Percentiles rank a stretch among this genome's conserved stretches.
Evolutionary conservation across 2,797 vertebrate species (phyloP).

Genomic region (Phaenicophaeus curvirostris): DNA sequence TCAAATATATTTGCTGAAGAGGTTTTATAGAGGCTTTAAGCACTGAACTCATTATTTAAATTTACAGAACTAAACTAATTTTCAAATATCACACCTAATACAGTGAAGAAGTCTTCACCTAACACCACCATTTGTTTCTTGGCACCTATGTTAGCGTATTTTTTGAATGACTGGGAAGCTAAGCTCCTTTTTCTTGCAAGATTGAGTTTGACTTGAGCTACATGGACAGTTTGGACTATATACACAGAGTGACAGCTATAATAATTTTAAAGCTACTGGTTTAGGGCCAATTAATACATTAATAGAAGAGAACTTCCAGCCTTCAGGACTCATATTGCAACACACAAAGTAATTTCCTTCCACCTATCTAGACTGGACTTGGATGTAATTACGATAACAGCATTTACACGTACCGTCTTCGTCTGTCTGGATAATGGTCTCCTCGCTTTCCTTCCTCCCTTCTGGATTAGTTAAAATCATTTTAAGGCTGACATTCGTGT

Average conservation of each 20-base stretch:
- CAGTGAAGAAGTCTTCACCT: neutral
- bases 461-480: slow-evolving; percentile 99
- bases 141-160: neutral
- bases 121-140: neutral
- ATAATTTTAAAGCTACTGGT: neutral
- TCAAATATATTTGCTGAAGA: neutral
- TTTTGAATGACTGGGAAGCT: neutral
- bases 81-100: neutral
- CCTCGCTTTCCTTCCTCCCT: slow-evolving; percentile 96
- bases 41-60: neutral
- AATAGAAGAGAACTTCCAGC: neutral
- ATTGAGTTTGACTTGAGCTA: neutral
- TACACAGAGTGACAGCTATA: neutral
- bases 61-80: neutral
- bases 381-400: neutral
- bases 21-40: neutral
- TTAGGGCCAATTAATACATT: neutral
- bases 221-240: neutral
- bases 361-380: neutral
- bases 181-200: neutral
- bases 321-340: neutral
- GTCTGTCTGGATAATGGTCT: slow-evolving; percentile 95
- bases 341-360: neutral
- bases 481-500: slow-evolving; percentile 97
- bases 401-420: slow-evolving; percentile 87